Conservation (phyloP, 2,113 vertebrate species). For the Polypterus bichir region DNA sequence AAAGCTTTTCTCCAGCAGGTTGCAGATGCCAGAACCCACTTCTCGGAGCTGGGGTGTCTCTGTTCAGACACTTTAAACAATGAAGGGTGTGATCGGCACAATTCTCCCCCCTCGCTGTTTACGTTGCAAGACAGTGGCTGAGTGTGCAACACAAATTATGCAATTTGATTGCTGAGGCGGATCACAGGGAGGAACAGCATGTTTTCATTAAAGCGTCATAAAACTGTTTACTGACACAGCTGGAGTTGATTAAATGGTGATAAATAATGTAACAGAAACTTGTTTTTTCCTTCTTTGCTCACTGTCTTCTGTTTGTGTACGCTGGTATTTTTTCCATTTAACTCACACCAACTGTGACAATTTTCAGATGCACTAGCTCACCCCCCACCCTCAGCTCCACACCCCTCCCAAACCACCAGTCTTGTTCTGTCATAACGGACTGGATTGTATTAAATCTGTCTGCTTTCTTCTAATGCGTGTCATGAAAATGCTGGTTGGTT, state of each 20-base stretch:
- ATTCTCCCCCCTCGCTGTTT: slow-evolving; percentile 15
- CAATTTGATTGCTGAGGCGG: slow-evolving; percentile 38
- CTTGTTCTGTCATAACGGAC: not conserved
- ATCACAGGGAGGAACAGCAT: slow-evolving; percentile 60
- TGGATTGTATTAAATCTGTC: slow-evolving; percentile 2
- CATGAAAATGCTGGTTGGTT: slow-evolving; percentile 25
- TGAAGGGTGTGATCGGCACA: slow-evolving; percentile 4
- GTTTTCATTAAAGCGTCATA: slow-evolving; percentile 75
- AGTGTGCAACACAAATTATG: slow-evolving; percentile 26
- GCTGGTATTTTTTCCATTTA: slow-evolving; percentile 9
- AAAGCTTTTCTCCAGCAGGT: too few species aligned
- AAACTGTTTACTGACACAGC: slow-evolving; percentile 86
- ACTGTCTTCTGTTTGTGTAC: slow-evolving; percentile 61
- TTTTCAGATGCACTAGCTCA: not conserved
- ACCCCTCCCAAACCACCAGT: too few species aligned
- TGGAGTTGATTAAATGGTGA: slow-evolving; percentile 70
- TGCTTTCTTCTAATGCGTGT: slow-evolving; percentile 15
- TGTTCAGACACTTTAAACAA: not conserved
- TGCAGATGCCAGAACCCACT: too few species aligned
- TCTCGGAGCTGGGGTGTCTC: too few species aligned
- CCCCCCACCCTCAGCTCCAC: not conserved
- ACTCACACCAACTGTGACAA: slow-evolving; percentile 2
- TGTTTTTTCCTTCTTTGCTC: slow-evolving; percentile 61
- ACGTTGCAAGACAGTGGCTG: slow-evolving; percentile 30
- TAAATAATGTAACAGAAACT: slow-evolving; percentile 74